A percentile compares a stretch with the other conserved stretches of the same genome.
Conservation (phyloP, 2,113 vertebrate species). For the Pagrus major region DNA sequence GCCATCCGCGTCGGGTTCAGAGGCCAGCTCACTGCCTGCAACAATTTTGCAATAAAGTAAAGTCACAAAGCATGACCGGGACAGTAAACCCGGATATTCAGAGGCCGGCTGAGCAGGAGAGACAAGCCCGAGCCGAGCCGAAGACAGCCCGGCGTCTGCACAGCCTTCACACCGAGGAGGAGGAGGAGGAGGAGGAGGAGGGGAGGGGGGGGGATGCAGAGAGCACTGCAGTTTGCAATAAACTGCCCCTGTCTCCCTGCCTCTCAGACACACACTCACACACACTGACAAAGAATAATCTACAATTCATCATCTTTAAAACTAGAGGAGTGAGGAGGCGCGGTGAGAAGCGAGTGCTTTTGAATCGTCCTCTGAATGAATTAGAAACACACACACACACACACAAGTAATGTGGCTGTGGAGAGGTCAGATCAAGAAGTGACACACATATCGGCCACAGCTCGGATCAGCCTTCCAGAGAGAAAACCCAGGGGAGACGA, state of each 20-base stretch:
- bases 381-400: conserved; percentile 46
- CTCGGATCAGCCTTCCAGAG: conserved; percentile 26
- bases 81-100: conserved; percentile 50
- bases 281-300: conserved; percentile 51
- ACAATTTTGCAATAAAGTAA: conserved; percentile 64
- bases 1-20: neutral
- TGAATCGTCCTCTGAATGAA: conserved; percentile 40
- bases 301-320: conserved; percentile 51
- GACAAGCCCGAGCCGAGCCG: conserved; percentile 58
- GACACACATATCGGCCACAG: conserved; percentile 49
- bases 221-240: conserved; percentile 49
- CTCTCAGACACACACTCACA: conserved; percentile 22
- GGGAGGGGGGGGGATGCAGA: conserved; percentile 27
- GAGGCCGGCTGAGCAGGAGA: conserved; percentile 46
- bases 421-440: conserved; percentile 67
- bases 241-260: conserved; percentile 36
- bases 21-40: conserved; percentile 17
- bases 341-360: conserved; percentile 16
- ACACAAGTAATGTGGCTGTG: conserved; percentile 51
- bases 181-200: neutral
- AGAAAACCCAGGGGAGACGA: neutral
- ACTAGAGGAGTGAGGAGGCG: neutral
- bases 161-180: conserved; percentile 48
- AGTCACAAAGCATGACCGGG: conserved; percentile 50
- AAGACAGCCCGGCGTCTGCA: conserved; percentile 61